Percentiles rank a stretch among this genome's conserved stretches.
phyloP scores from a whole-genome alignment of 2,888 invertebrate genomes.

The Drosophila nigritarsus region DNA sequence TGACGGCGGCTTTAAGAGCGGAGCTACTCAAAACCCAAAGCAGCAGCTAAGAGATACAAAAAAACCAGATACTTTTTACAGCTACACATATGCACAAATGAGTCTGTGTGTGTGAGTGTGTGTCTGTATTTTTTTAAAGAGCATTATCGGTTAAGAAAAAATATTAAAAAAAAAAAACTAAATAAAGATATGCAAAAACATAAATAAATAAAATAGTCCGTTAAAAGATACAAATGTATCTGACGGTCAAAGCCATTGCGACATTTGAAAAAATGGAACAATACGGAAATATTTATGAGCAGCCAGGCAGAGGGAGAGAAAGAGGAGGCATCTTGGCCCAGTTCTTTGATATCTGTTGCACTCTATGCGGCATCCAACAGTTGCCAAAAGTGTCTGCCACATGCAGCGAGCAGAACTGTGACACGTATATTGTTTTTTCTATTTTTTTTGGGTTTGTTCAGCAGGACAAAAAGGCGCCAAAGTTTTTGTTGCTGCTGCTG shows the following conservation, averaged over 20 bases:
- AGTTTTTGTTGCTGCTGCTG: slow-evolving; percentile 9
- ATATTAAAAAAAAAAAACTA: background rate
- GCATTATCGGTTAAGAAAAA: slow-evolving; percentile 18
- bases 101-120: slow-evolving; percentile 24
- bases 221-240: slow-evolving; percentile 46
- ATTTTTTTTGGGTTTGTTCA: background rate
- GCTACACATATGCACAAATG: background rate
- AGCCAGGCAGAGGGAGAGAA: background rate
- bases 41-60: slow-evolving; percentile 62
- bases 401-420: slow-evolving; percentile 21
- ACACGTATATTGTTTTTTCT: background rate
- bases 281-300: slow-evolving; percentile 1
- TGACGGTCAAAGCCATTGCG: slow-evolving; percentile 52
- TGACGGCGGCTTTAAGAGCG: slow-evolving; percentile 64
- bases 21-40: slow-evolving; percentile 19
- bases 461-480: slow-evolving; percentile 71
- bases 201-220: slow-evolving; percentile 10
- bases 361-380: slow-evolving; percentile 12
- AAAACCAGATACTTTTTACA: background rate
- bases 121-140: slow-evolving; percentile 5
- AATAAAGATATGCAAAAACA: slow-evolving; percentile 20
- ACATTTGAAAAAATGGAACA: slow-evolving; percentile 20
- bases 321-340: slow-evolving; percentile 18
- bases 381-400: slow-evolving; percentile 37
- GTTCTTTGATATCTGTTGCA: slow-evolving; percentile 43